Conservation (phyloP, 2,113 vertebrate genomes). For the Oplegnathus fasciatus region DNA sequence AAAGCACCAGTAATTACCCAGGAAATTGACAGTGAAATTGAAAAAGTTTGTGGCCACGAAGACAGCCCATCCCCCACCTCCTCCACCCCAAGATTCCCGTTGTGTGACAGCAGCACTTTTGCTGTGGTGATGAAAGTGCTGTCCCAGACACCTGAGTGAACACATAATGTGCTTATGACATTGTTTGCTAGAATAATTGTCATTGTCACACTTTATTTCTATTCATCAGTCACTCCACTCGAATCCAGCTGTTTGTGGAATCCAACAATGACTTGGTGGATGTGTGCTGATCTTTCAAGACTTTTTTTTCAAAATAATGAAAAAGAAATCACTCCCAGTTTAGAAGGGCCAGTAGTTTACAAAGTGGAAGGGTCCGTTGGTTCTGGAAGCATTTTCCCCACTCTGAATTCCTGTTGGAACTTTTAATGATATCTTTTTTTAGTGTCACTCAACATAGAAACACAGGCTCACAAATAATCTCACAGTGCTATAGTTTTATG, state of each 20-base stretch:
- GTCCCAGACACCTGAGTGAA: constrained; percentile 47
- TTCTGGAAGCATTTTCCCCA: not conserved
- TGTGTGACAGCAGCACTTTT: constrained; percentile 77
- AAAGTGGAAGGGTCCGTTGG: not conserved
- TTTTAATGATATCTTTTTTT: not conserved
- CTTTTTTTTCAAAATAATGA: not conserved
- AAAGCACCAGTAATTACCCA: constrained; percentile 87
- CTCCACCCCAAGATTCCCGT: constrained; percentile 57
- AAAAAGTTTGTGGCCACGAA: constrained; percentile 88
- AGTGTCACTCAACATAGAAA: not conserved
- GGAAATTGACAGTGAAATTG: constrained; percentile 91
- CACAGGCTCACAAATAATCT: not conserved
- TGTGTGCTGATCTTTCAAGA: not conserved
- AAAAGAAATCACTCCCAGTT: not conserved
- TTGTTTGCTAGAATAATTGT: constrained; percentile 59
- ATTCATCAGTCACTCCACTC: constrained; percentile 20
- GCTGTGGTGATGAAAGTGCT: constrained; percentile 65
- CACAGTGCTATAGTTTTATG: not conserved
- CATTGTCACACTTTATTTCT: constrained; percentile 49
- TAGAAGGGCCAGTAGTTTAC: not conserved
- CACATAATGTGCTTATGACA: constrained; percentile 57
- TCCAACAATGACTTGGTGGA: constrained; percentile 12
- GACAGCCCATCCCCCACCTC: constrained; percentile 50
- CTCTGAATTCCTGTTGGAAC: not conserved
- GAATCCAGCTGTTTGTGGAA: constrained; percentile 31